Conservation (phyloP, 2,113 vertebrate genomes). For the Hydrochoerus hydrochaeris region DNA sequence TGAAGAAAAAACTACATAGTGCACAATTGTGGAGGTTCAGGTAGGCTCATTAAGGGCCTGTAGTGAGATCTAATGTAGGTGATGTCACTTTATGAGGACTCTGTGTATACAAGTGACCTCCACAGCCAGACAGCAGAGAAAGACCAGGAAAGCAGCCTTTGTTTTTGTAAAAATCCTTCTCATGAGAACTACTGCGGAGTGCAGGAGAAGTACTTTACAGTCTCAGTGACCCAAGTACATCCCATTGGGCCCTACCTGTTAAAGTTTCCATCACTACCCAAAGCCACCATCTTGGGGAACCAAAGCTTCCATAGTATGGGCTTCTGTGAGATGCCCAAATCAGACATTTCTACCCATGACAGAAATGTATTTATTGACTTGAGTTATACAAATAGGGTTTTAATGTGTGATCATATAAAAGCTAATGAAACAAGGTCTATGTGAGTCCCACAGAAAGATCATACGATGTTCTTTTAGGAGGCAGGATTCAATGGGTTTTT, state of each 20-base stretch:
- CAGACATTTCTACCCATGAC: background rate
- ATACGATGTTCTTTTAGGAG: background rate
- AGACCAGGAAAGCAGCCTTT: background rate
- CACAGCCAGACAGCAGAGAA: too few relatives aligned
- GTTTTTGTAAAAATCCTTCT: background rate
- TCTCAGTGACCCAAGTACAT: background rate
- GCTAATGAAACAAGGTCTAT: background rate
- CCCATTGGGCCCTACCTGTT: background rate
- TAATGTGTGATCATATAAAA: background rate
- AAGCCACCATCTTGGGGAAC: background rate
- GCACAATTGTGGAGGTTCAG: background rate
- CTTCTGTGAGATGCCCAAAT: background rate
- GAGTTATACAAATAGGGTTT: background rate
- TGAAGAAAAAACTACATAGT: background rate
- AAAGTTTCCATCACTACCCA: background rate
- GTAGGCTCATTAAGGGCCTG: background rate
- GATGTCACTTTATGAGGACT: background rate
- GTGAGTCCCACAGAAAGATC: background rate
- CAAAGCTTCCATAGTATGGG: background rate
- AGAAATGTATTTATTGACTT: background rate
- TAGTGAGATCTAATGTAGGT: background rate
- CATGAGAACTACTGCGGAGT: background rate
- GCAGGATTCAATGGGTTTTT: background rate
- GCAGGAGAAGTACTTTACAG: background rate
- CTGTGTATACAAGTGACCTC: too few relatives aligned